Percentiles rank a stretch among this genome's conserved stretches.
Evolutionary conservation across 2,113 vertebrate genomes (phyloP).

Genomic region (Callaeas wilsoni): DNA sequence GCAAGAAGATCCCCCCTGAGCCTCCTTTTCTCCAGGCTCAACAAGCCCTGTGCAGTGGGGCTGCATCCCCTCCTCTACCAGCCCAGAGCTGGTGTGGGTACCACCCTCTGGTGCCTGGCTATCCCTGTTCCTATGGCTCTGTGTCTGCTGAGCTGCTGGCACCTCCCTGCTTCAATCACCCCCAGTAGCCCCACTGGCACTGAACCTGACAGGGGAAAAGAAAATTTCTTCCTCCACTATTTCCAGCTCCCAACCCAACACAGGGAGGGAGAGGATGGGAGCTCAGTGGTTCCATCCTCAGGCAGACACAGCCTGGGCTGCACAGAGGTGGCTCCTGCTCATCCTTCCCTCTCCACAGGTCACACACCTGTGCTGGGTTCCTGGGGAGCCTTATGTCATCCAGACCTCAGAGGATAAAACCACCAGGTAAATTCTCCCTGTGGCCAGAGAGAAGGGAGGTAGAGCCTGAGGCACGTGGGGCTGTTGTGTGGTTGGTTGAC

Average conservation of each 20-base stretch:
- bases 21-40: background rate
- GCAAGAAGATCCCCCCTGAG: background rate
- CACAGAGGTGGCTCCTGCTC: background rate
- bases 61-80: background rate
- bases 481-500: background rate
- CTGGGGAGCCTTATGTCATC: conserved; percentile 80
- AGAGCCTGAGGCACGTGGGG: background rate
- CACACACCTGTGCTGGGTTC: conserved; percentile 95
- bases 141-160: background rate
- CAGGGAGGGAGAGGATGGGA: background rate
- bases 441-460: background rate
- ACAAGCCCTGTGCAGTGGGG: background rate
- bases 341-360: conserved; percentile 73
- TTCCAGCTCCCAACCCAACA: background rate
- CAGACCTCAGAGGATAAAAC: conserved; percentile 96
- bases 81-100: background rate
- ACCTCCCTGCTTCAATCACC: background rate
- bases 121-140: background rate
- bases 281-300: background rate
- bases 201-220: background rate
- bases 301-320: background rate
- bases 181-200: background rate
- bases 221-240: fast-evolving
- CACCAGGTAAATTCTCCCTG: conserved; percentile 72
- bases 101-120: background rate